Evolutionary conservation across 2,797 vertebrate species (phyloP).

Genomic region (Sebastes itinus): DNA sequence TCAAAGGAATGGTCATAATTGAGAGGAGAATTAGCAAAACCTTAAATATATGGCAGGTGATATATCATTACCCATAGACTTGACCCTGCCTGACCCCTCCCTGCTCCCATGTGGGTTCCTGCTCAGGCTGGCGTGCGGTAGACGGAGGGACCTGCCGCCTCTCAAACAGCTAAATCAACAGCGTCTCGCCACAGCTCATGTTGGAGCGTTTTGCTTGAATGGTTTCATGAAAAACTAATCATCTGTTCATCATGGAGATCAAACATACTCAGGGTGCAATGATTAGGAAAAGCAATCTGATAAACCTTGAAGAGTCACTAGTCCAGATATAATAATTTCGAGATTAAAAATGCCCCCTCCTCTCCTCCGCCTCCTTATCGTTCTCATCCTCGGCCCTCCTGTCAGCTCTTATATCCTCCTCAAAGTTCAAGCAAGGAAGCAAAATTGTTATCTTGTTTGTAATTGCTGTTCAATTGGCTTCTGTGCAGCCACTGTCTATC

Average conservation of each 20-base stretch:
- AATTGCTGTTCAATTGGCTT: conserved; percentile 76
- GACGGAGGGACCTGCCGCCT: conserved; percentile 64
- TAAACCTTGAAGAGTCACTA: conserved; percentile 86
- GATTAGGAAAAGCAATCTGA: conserved; percentile 94
- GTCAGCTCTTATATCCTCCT: conserved; percentile 71
- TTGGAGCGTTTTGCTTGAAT: conserved; percentile 90
- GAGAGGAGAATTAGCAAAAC: conserved; percentile 93
- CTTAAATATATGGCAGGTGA: conserved; percentile 92
- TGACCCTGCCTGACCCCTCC: conserved; percentile 88
- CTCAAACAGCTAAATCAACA: conserved; percentile 96
- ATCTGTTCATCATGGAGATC: conserved; percentile 99
- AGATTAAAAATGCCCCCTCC: conserved; percentile 80
- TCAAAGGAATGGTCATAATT: conserved; percentile 86
- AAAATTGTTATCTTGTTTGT: conserved; percentile 86
- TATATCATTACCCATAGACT: conserved; percentile 99
- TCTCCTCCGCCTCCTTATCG: conserved; percentile 17
- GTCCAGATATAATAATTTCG: conserved; percentile 89
- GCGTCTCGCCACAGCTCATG: conserved; percentile 87
- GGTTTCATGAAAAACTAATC: conserved; percentile 99
- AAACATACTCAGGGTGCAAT: conserved; percentile 93
- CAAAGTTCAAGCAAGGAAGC: conserved; percentile 80
- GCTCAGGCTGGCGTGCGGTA: conserved; percentile 42
- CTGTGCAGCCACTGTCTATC: conserved; percentile 40
- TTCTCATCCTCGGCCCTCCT: conserved; percentile 35
- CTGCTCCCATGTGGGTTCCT: conserved; percentile 84